Base-by-base conservation (phyloP, 2,113 vertebrate genomes). In the Crotalus helleri region DNA sequence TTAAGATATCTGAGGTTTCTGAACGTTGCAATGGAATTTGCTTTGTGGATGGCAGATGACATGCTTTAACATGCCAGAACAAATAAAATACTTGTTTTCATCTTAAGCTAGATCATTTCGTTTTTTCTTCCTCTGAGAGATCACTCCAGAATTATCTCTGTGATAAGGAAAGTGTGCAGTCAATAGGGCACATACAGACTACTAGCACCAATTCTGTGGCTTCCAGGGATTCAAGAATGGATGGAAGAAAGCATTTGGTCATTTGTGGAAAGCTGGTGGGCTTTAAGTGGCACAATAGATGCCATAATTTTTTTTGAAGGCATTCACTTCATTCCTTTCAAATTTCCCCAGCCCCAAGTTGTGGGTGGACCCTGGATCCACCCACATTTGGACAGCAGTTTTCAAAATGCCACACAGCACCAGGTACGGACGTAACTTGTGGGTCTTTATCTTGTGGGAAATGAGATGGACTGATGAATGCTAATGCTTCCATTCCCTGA, bases 391-490 rank as follows among this genome's bases (percentile, higher is more conserved):
- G n/a, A 81, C n/a, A 7, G 33, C n/a, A 81, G 17, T 39, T 81
- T 81, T 69, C 69, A 81, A 19, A 81, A 39, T 19, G 33, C 6
- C 15, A 74, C n/a, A 74, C 2, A 13, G 64, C 64, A 74, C 15
- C 33, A 39, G 17, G 69, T 9, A 9, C 17, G 17, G 33, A 6
- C n/a, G 9, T 81, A 81, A 81, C n/a, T n/a, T 81, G 49, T 51
- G 49, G n/a, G 13, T 17, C 64, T 33, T 74, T 33, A 33, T 17
- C 64, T 81, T 19, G 15, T 81, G 33, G 15, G 69, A 81, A 81
- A 81, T 29, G 46, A 54, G 6, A 64, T 64, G 87, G n/a, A 51
- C 59, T 92, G 91, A 96, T 96, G 95, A 95, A 93, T 92, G 94
- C 87, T 49, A 95, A 96, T 39, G 87, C 91, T 64, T 61, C 88